A percentile compares a stretch with the other conserved stretches of the same genome.
Conservation (phyloP, 2,797 vertebrate genomes). For the Rhinatrema bivittatum region DNA sequence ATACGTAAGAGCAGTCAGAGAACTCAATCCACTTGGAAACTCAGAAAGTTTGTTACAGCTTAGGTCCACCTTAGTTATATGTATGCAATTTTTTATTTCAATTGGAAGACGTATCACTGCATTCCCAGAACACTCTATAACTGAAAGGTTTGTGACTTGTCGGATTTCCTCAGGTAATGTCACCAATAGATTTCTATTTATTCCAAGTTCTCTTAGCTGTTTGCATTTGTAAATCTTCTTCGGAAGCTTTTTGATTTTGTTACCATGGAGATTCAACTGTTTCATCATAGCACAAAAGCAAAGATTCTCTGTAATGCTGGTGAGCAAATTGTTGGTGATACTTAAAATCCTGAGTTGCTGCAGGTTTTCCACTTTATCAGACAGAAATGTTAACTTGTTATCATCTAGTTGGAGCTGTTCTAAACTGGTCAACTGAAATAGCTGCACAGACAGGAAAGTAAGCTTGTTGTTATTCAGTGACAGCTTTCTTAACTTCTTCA, state of each 20-base stretch:
- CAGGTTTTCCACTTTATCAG: conserved; percentile 39
- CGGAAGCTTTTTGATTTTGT: conserved; percentile 39
- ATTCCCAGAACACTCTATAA: conserved; percentile 42
- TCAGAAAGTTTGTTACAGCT: conserved; percentile 30
- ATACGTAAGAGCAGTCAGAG: conserved; percentile 23
- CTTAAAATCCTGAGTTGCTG: conserved; percentile 36
- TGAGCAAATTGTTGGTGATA: conserved; percentile 43
- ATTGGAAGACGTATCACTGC: conserved; percentile 30
- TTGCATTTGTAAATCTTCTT: conserved; percentile 31
- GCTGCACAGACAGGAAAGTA: conserved; percentile 39
- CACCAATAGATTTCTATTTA: conserved; percentile 36
- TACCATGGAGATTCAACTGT: conserved; percentile 30
- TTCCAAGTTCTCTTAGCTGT: conserved; percentile 34
- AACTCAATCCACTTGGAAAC: conserved; percentile 40
- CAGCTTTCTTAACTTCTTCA: conserved; percentile 31
- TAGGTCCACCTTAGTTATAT: conserved; percentile 30
- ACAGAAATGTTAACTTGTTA: conserved; percentile 44
- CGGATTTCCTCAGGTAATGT: conserved; percentile 30
- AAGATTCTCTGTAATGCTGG: conserved; percentile 34
- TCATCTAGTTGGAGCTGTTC: conserved; percentile 36
- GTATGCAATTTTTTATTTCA: conserved; percentile 43
- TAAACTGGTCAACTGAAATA: conserved; percentile 38
- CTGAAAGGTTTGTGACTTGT: conserved; percentile 26
- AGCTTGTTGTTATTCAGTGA: conserved; percentile 42
- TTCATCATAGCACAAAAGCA: conserved; percentile 30